Conservation (phyloP, 2,797 vertebrate species). For the Spea hammondii region DNA sequence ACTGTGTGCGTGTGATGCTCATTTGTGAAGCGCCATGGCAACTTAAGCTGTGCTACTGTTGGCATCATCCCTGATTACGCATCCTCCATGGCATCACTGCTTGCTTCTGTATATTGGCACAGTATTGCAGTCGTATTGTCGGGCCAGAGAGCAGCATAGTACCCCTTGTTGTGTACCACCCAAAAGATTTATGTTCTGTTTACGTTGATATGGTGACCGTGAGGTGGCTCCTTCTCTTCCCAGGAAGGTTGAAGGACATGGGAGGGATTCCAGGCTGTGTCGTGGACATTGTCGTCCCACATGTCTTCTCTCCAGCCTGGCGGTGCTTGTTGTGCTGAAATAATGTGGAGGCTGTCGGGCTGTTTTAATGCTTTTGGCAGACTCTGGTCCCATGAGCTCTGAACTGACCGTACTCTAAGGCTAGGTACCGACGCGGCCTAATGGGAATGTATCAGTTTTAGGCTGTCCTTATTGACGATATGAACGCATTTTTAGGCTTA, state of each 20-base stretch:
- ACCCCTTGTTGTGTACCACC: background rate
- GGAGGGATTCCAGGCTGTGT: background rate
- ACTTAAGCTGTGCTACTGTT: background rate
- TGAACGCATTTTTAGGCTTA: too few relatives aligned
- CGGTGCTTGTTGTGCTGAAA: background rate
- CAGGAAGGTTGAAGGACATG: constrained; percentile 3
- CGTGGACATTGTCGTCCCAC: background rate
- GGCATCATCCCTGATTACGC: too few relatives aligned
- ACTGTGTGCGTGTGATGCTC: background rate
- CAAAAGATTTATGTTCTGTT: background rate
- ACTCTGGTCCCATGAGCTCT: background rate
- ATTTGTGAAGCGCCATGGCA: constrained; percentile 1
- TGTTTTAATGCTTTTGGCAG: background rate
- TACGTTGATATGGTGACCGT: background rate
- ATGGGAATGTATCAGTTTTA: background rate
- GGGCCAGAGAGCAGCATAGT: too few relatives aligned
- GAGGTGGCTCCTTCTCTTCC: background rate
- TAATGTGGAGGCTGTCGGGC: background rate
- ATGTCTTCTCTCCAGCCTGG: background rate
- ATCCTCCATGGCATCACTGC: too few relatives aligned
- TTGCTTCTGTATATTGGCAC: too few relatives aligned
- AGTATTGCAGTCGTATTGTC: too few relatives aligned
- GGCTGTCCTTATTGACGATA: too few relatives aligned
- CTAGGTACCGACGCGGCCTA: background rate
- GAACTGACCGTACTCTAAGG: background rate